Evolutionary conservation across 2,888 invertebrate species (phyloP), one percentile per base, ranked within the genome.

Genomic region (Cataglyphis albicans): DNA sequence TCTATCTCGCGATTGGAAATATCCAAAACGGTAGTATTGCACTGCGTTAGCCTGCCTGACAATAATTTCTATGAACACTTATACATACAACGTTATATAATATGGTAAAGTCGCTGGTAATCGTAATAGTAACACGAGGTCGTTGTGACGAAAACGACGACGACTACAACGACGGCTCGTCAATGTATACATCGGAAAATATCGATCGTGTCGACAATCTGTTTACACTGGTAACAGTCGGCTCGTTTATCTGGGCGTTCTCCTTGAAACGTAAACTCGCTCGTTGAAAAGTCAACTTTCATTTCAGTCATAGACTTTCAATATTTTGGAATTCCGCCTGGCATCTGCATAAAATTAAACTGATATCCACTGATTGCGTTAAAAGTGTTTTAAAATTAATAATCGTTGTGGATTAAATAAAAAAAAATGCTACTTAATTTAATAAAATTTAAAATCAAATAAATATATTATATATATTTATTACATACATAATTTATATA

Each of bases 41-140:
- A 85, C 89, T 86, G 87, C 68, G 70, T 80, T 82, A 84, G 84
- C 81, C 83, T 85, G 87, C 63, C 57, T 75, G 88, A 87, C 84
- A 82, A 85, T 89, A 83, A 84, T 65, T 73, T 67, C 83, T 73
- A 84, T 87, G 87, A 89, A 89, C 85, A 89, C 89, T 89, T 89
- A 89, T 83, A 86, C 85, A 83, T 89, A 89, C 73, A 89, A 86
- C 80, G 80, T 89, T 88, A 86, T 87, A 85, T 88, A 89, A 89
- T 89, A 89, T 87, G 85, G 87, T 89, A 89, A 86, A 89, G 89
- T 89, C 86, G 81, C 82, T 89, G 90, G 83, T 87, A 84, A 25
- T 86, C 81, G 83, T 78, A 88, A 84, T 85, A 86, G 73, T 82
- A 81, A 64, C 82, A 85, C 83, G 84, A 84, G 86, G 82, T 75